Conservation (phyloP, 2,113 vertebrate species). For the Girardinichthys multiradiatus region DNA sequence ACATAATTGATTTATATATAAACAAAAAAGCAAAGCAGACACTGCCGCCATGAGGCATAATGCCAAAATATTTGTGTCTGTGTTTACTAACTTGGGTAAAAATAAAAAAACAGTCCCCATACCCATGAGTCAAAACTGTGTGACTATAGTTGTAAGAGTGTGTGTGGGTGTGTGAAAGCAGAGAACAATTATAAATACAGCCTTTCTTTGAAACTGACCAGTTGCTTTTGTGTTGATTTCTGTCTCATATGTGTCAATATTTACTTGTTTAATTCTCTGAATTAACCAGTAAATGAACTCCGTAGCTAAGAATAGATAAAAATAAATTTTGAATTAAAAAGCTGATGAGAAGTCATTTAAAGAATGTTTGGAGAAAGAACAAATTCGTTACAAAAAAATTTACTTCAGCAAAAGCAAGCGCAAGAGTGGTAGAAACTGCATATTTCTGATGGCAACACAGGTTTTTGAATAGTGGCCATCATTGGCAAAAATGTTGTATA, state of each 20-base stretch:
- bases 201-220: not conserved
- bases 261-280: not conserved
- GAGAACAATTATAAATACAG: not conserved
- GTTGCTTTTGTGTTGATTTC: not conserved
- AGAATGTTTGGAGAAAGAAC: too few species aligned
- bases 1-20: not conserved
- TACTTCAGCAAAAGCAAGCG: too few species aligned
- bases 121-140: not conserved
- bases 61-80: not conserved
- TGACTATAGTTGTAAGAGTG: not conserved
- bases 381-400: too few species aligned
- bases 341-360: not conserved
- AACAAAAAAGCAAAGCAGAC: not conserved
- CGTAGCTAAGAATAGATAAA: not conserved
- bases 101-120: not conserved
- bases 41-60: not conserved
- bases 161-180: not conserved
- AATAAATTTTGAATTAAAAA: not conserved
- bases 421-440: too few species aligned
- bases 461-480: too few species aligned
- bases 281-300: not conserved
- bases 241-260: not conserved
- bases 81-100: not conserved
- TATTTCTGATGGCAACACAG: too few species aligned
- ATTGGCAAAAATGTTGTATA: too few species aligned